These are phyloP conservation scores for Zeus faber DNA, from an alignment of 2,113 vertebrate genomes.

Conservation along the genomic window DNA sequence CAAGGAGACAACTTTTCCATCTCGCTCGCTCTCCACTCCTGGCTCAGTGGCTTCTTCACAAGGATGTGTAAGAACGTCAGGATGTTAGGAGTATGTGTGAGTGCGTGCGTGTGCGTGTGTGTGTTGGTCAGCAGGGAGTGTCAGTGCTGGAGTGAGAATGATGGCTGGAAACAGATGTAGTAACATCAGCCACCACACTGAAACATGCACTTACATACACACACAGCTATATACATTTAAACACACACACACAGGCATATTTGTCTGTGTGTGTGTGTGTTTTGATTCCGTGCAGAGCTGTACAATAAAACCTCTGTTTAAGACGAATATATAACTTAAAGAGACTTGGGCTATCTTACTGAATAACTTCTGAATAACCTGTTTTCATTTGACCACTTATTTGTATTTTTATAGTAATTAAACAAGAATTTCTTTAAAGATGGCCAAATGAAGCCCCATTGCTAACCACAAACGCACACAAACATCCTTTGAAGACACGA, in stretches of 20 bases:
- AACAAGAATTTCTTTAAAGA: too few species aligned
- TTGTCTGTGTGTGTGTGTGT: too few species aligned
- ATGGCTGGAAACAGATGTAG: conserved; percentile 68
- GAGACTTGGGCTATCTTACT: too few species aligned
- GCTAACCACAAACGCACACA: too few species aligned
- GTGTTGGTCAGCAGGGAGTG: conserved; percentile 16
- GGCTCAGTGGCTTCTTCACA: conserved; percentile 44
- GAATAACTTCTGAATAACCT: too few species aligned
- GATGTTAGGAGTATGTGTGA: conserved; percentile 24
- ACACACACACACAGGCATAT: conserved; percentile 11
- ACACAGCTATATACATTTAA: conserved; percentile 6
- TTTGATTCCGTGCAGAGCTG: too few species aligned
- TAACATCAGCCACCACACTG: conserved; percentile 48
- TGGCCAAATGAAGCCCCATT: too few species aligned
- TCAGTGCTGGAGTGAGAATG: conserved; percentile 42
- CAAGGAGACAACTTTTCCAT: conserved; percentile 45
- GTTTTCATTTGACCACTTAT: too few species aligned
- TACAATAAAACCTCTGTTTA: too few species aligned
- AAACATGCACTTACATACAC: conserved; percentile 17
- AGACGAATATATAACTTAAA: too few species aligned
- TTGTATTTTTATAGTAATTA: too few species aligned
- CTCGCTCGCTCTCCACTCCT: conserved; percentile 20
- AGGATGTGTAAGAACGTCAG: conserved; percentile 55
- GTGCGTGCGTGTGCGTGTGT: conserved; percentile 15
- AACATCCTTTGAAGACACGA: too few species aligned